Conservation (phyloP, 2,113 vertebrate species). For the Edolisoma coerulescens region DNA sequence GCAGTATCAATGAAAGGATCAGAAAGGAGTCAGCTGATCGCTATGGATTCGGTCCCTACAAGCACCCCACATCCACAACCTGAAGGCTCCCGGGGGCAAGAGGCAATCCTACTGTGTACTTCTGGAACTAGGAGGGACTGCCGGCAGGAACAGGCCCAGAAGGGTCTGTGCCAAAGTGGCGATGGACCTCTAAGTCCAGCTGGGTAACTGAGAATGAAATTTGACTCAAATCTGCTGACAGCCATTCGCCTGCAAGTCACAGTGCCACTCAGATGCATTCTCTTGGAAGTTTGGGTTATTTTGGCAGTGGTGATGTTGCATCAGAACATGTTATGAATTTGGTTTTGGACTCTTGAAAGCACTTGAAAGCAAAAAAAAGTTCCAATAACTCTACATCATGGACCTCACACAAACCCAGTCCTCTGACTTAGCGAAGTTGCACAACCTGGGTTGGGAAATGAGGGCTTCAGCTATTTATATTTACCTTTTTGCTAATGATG, state of each 20-base stretch:
- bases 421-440: not conserved
- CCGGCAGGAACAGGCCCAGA: not conserved
- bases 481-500: not conserved
- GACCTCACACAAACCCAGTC: not conserved
- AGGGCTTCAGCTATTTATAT: not conserved
- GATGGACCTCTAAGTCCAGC: not conserved
- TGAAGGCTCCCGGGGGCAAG: not conserved
- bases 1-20: conserved; percentile 13
- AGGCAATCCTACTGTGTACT: not conserved
- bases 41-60: not conserved
- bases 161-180: not conserved
- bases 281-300: not conserved
- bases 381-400: not conserved
- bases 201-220: not conserved
- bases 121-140: not conserved
- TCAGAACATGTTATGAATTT: not conserved
- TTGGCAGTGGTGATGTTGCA: not conserved
- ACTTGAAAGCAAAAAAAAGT: not conserved
- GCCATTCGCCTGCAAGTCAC: not conserved
- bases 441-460: not conserved
- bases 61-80: not conserved
- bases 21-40: not conserved
- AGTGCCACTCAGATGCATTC: not conserved
- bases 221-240: not conserved
- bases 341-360: not conserved